phyloP scores from a whole-genome alignment of 2,113 vertebrate genomes.

The Phrynosoma blainvillii region DNA sequence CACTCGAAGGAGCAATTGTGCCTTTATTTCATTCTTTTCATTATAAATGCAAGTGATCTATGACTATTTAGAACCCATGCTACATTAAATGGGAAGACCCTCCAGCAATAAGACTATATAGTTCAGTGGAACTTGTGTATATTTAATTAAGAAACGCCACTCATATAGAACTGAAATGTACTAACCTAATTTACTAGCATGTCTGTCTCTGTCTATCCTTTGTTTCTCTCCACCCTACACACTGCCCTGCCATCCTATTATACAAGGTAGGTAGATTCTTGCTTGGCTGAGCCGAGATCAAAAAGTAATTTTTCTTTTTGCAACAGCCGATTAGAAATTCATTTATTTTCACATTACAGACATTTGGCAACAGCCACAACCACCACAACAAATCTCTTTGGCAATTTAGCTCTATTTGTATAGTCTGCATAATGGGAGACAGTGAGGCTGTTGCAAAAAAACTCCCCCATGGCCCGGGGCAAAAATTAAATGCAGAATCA shows the following conservation, averaged over 20 bases:
- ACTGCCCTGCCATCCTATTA: constrained; percentile 67
- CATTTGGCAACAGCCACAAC: constrained; percentile 75
- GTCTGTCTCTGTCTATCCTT: constrained; percentile 58
- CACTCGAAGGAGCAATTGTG: accelerated
- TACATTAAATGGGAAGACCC: constrained; percentile 6
- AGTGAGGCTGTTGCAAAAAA: constrained; percentile 81
- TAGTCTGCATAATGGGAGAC: constrained; percentile 92
- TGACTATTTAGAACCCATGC: constrained; percentile 13
- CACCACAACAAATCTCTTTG: constrained; percentile 74
- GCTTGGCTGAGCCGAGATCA: constrained; percentile 85
- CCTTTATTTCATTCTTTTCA: background rate
- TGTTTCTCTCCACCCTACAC: constrained; percentile 50
- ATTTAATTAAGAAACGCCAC: constrained; percentile 67
- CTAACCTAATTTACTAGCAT: constrained; percentile 41
- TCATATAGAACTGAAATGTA: constrained; percentile 57
- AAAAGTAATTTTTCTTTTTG: constrained; percentile 87
- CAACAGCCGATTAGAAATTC: constrained; percentile 89
- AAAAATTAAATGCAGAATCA: constrained; percentile 89
- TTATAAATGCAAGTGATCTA: background rate
- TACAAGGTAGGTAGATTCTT: constrained; percentile 76
- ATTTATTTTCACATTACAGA: constrained; percentile 86
- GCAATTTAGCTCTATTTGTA: constrained; percentile 88
- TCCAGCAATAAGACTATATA: constrained; percentile 37
- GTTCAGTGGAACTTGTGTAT: constrained; percentile 17
- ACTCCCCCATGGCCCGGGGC: constrained; percentile 82